Evolutionary conservation across 2,797 vertebrate species (phyloP), one percentile per base, ranked within the genome.

Genomic region (Telmatherina bonti): DNA sequence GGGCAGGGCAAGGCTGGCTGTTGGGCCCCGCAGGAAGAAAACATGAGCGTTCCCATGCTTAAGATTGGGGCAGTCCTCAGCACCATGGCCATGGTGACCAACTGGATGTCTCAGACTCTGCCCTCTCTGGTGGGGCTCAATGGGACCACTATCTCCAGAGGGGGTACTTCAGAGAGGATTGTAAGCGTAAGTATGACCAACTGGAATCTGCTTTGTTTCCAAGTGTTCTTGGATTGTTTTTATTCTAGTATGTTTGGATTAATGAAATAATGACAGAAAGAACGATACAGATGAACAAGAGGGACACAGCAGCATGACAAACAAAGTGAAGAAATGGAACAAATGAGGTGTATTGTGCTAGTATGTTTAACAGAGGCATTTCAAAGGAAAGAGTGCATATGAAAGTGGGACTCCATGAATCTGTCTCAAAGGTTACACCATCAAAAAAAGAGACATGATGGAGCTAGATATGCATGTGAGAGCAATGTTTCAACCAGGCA

Each of bases 61-160:
- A 98, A 97, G 93, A 97, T 98, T 76, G 96, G 97, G 85, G 97
- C 95, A 66, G 96, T 98, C 94, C 97, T 97, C 84, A 98, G 97
- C 96, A 98, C 97, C 87, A 97, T 98, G 97, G 97, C 97, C 86
- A 97, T 97, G 97, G 96, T 98, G 89, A 97, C 97, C 89, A 98
- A 97, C 94, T 98, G 97, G 97, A 98, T 98, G 97, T 98, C 96
- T 90, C 97, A 97, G 94, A 98, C 96, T 58, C 92, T 97, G 76
- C 96, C 96, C 70, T 96, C 96, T 20, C 95, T 98, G 49, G 96
- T 97, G 85, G 96, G 96, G 85, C 96, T 97, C 82, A 97, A 97
- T 82, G 95, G 95, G 81, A 97, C 96, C 80, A 94, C 92, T 29
- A 82, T 95, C 87, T 95, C 96, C 87, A 95, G 95, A 61, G 95